A percentile compares a stretch with the other conserved stretches of the same genome.
These are phyloP conservation scores for Tipula unca DNA, from an alignment of 2,888 invertebrate species.

Conservation along the genomic window DNA sequence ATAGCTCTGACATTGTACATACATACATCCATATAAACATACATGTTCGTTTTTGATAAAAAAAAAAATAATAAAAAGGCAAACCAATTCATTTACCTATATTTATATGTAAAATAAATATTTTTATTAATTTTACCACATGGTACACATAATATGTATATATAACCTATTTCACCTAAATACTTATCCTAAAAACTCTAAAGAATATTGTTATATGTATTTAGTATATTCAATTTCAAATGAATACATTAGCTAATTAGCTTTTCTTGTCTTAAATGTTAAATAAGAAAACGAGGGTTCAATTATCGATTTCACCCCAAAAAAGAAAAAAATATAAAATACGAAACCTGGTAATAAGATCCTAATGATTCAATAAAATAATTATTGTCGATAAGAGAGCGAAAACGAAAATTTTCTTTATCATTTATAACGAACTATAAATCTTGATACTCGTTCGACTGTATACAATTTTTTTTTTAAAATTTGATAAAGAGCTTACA, in stretches of 20 bases:
- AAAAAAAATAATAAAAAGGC: not conserved
- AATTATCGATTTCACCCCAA: not conserved
- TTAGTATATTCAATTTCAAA: not conserved
- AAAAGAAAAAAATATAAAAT: not conserved
- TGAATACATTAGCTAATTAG: not conserved
- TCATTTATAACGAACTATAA: conserved; percentile 2
- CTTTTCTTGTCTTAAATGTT: not conserved
- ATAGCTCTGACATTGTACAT: not conserved
- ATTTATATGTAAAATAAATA: not conserved
- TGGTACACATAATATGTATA: not conserved
- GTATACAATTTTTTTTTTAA: not conserved
- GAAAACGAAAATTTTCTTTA: not conserved
- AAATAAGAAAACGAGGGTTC: not conserved
- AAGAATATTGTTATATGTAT: not conserved
- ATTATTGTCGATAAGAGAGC: not conserved
- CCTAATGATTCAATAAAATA: not conserved
- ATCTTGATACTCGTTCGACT: not conserved
- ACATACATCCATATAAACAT: too few relatives aligned
- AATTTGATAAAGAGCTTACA: not conserved
- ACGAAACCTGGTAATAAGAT: not conserved
- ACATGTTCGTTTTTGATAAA: not conserved
- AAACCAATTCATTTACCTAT: not conserved
- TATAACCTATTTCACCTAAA: not conserved
- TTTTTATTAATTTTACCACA: not conserved
- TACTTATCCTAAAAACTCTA: not conserved